Evolutionary conservation across 2,113 vertebrate genomes (phyloP).

Genomic region (Tringa solitaria): DNA sequence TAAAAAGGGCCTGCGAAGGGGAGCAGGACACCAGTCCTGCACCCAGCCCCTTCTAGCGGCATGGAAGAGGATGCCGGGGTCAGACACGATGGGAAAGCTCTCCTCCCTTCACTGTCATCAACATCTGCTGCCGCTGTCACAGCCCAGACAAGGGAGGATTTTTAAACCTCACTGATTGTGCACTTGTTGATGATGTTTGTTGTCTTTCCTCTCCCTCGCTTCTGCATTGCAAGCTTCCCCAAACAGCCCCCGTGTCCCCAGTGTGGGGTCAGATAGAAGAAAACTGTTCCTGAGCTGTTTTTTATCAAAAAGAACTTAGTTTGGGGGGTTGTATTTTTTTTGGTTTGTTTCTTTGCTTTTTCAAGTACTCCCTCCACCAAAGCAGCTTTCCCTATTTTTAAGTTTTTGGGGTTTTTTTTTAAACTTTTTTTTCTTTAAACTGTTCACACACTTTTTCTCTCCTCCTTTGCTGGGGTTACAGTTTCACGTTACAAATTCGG

Average conservation of each 20-base stretch:
- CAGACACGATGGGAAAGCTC: background rate
- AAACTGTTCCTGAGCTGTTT: background rate
- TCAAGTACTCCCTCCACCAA: background rate
- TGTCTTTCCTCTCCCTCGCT: background rate
- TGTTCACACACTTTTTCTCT: background rate
- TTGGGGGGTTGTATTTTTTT: too few relatives aligned
- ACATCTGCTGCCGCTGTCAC: background rate
- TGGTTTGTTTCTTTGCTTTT: background rate
- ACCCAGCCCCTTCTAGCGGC: background rate
- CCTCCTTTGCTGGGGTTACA: background rate
- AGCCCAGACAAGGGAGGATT: background rate
- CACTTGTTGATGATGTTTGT: background rate
- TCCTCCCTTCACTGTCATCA: background rate
- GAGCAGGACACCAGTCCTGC: background rate
- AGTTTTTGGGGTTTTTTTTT: background rate
- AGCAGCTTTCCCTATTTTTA: background rate
- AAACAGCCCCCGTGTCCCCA: background rate
- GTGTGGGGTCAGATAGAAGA: background rate
- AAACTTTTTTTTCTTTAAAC: background rate
- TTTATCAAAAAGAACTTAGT: background rate
- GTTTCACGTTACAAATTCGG: background rate
- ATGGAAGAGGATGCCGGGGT: background rate
- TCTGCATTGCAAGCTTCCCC: background rate
- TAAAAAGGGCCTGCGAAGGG: accelerated
- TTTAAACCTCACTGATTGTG: background rate